Evolutionary conservation across 2,113 vertebrate genomes (phyloP).

Genomic region (Callipepla squamata): DNA sequence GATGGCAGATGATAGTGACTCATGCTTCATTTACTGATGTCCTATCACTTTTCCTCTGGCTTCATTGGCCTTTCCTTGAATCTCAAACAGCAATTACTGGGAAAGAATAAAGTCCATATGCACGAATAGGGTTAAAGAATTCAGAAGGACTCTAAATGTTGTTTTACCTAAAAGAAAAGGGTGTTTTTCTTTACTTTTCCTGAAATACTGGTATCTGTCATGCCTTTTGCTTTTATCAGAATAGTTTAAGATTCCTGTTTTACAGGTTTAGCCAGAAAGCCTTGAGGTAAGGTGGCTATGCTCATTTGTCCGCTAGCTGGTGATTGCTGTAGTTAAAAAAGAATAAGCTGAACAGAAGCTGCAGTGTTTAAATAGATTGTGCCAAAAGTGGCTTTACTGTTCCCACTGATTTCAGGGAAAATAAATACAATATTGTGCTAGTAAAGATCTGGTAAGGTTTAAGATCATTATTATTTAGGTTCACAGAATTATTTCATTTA

Average conservation of each 20-base stretch:
- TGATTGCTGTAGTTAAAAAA: neutral
- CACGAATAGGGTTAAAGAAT: neutral
- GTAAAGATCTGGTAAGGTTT: neutral
- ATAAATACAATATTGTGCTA: neutral
- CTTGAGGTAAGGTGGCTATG: neutral
- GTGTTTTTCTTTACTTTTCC: neutral
- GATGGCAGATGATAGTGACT: conserved; percentile 64
- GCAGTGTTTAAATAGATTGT: neutral
- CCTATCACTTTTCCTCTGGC: conserved; percentile 20
- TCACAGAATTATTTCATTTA: neutral
- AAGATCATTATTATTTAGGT: neutral
- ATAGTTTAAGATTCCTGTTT: neutral
- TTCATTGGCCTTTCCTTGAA: conserved; percentile 12
- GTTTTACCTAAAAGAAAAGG: neutral
- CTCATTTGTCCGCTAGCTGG: neutral
- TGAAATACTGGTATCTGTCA: neutral
- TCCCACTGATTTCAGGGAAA: neutral
- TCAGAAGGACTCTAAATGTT: neutral
- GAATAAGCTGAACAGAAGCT: neutral
- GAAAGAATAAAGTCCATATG: neutral
- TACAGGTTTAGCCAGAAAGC: neutral
- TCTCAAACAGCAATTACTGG: conserved; percentile 44
- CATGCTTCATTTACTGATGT: conserved; percentile 54
- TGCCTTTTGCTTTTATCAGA: neutral
- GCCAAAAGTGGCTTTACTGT: neutral